A percentile compares a stretch with the other conserved stretches of the same genome.
phyloP scores from a whole-genome alignment of 2,113 vertebrate genomes.

The Tupaia tana region DNA sequence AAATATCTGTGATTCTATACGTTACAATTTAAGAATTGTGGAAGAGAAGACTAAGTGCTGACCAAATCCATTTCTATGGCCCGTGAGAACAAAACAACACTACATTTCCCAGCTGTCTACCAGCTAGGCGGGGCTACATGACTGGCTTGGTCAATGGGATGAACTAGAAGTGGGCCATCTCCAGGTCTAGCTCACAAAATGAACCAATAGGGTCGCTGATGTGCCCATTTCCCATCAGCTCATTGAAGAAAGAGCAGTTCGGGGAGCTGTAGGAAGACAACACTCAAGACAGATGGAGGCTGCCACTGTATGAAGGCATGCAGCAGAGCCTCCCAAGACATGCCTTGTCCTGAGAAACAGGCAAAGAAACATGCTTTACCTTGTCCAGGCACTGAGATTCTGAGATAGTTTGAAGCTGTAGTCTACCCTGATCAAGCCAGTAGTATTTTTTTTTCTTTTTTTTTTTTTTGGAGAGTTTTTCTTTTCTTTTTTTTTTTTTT shows the following conservation, averaged over 20 bases:
- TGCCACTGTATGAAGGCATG: background rate
- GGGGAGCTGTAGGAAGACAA: background rate
- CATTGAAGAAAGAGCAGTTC: background rate
- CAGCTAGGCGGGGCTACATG: background rate
- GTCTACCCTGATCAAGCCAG: background rate
- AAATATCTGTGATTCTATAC: background rate
- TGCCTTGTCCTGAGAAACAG: background rate
- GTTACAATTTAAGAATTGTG: background rate
- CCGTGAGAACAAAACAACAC: background rate
- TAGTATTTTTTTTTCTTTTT: too few relatives aligned
- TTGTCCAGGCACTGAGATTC: background rate
- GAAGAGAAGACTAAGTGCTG: background rate
- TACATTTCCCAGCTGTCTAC: background rate
- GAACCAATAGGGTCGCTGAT: background rate
- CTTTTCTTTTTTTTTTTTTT: too few relatives aligned
- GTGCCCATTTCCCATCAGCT: background rate
- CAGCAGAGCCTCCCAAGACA: background rate
- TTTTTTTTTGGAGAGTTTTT: too few relatives aligned
- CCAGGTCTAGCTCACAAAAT: background rate
- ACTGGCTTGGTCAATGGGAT: background rate
- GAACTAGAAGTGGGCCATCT: background rate
- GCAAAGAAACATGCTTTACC: background rate
- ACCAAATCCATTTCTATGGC: background rate
- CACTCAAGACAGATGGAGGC: background rate
- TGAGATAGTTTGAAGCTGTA: background rate